phyloP scores from a whole-genome alignment of 2,113 vertebrate species.

The Gopherus evgoodei region DNA sequence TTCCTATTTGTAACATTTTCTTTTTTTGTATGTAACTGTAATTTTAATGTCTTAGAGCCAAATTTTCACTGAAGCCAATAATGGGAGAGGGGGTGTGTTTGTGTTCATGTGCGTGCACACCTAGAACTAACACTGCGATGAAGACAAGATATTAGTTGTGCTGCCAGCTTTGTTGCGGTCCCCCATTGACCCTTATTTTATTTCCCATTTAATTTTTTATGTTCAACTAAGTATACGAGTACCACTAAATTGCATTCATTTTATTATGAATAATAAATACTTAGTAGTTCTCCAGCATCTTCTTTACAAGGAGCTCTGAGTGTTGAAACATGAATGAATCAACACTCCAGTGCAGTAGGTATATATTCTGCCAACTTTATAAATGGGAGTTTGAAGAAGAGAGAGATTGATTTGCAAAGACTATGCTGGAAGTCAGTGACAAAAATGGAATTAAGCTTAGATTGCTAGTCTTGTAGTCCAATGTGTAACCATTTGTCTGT shows the following conservation, averaged over 20 bases:
- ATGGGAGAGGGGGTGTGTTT: not conserved
- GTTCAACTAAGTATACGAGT: not conserved
- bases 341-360: not conserved
- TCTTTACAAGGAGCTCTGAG: conserved; percentile 2
- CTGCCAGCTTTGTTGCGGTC: not conserved
- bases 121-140: not conserved
- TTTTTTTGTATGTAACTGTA: not conserved
- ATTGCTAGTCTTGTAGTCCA: not conserved
- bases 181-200: not conserved
- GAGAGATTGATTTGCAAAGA: not conserved
- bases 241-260: not conserved
- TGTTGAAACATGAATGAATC: conserved; percentile 15
- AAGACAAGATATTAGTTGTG: not conserved
- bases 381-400: not conserved
- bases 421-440: not conserved
- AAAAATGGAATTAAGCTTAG: not conserved
- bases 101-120: not conserved
- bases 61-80: not conserved
- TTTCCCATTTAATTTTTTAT: conserved; percentile 8
- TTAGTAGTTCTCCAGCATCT: not conserved
- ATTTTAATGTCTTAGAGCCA: not conserved
- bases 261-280: conserved; percentile 18
- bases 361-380: not conserved
- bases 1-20: conserved; percentile 6
- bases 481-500: not conserved